phyloP scores from a whole-genome alignment of 1,140 invertebrate genomes.

The Stegodyphus mimosarum region DNA sequence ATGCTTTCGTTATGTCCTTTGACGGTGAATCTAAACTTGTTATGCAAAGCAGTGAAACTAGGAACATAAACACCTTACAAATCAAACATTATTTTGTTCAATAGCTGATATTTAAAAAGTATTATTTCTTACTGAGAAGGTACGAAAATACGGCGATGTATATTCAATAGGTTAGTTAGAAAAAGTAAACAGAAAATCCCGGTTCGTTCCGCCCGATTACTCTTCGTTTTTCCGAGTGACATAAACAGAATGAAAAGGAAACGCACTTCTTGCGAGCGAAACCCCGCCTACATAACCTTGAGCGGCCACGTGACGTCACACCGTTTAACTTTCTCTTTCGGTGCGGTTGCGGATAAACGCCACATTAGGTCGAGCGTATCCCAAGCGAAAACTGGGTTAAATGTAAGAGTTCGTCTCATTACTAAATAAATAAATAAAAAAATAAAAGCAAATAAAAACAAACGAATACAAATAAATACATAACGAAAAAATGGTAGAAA shows the following conservation, averaged over 20 bases:
- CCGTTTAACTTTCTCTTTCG: conserved; percentile 18
- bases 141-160: too few relatives aligned
- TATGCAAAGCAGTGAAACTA: too few relatives aligned
- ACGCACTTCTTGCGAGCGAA: conserved; percentile 6
- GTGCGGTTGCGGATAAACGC: conserved; percentile 12
- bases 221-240: background rate
- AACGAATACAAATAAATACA: too few relatives aligned
- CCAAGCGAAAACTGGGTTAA: conserved; percentile 22
- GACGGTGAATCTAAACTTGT: too few relatives aligned
- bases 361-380: conserved; percentile 8
- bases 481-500: too few relatives aligned
- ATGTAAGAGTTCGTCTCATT: conserved; percentile 3
- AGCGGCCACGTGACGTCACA: conserved; percentile 17
- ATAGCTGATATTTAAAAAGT: too few relatives aligned
- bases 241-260: conserved; percentile 8
- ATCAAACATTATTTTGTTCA: too few relatives aligned
- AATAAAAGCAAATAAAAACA: too few relatives aligned
- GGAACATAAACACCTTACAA: too few relatives aligned
- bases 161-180: too few relatives aligned
- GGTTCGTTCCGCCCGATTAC: conserved; percentile 12
- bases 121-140: too few relatives aligned
- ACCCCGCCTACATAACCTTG: conserved; percentile 29
- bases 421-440: background rate
- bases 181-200: background rate
- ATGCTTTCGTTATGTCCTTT: too few relatives aligned